Percentiles rank a stretch among this genome's conserved stretches.
Conservation (phyloP, 1,140 invertebrate species). For the Wiebesia pumilae region DNA sequence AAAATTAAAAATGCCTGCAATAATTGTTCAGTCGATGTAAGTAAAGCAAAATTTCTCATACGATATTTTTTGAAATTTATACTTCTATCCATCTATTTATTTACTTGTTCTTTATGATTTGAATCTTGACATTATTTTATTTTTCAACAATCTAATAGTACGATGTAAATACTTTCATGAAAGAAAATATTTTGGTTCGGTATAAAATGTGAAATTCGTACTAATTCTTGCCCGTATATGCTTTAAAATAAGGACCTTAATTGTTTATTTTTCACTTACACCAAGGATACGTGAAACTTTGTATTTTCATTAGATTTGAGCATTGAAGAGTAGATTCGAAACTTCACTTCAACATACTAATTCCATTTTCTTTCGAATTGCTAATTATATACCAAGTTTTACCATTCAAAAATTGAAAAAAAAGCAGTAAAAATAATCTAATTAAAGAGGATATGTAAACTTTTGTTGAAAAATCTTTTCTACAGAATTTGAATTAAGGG, state of each 20-base stretch:
- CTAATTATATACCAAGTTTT: too few relatives aligned
- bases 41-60: slow-evolving; percentile 24
- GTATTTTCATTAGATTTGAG: not conserved
- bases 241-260: slow-evolving; percentile 17
- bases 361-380: too few relatives aligned
- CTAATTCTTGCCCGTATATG: not conserved
- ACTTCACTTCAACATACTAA: not conserved
- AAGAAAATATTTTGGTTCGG: slow-evolving; percentile 4
- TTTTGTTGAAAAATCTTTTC: not conserved
- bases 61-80: not conserved
- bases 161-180: slow-evolving; percentile 1
- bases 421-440: not conserved
- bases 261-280: slow-evolving; percentile 15
- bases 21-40: slow-evolving; percentile 47
- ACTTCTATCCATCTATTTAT: not conserved
- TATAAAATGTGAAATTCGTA: not conserved
- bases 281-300: slow-evolving; percentile 4
- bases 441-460: not conserved
- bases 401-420: not conserved
- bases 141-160: slow-evolving; percentile 18
- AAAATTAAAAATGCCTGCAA: slow-evolving; percentile 48
- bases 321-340: not conserved
- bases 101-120: not conserved
- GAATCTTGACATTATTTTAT: not conserved
- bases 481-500: not conserved